Evolutionary conservation across 1,140 invertebrate species (phyloP).

Genomic region (Kradibia gibbosae): DNA sequence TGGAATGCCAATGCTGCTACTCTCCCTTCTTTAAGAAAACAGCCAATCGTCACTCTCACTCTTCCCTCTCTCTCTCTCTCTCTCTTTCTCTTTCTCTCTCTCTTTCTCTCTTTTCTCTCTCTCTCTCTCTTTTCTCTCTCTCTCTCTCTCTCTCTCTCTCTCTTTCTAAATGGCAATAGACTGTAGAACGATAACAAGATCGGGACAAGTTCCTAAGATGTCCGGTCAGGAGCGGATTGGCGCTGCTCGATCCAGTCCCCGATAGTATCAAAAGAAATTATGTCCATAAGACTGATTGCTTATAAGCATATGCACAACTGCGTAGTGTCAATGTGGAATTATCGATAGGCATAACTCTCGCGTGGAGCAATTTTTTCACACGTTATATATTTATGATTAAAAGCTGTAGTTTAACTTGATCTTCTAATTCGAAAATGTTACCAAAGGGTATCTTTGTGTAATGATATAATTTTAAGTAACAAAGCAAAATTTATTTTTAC

Average conservation of each 20-base stretch:
- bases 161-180: neutral
- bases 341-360: neutral
- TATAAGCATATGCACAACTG: neutral
- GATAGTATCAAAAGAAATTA: constrained; percentile 36
- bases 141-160: neutral
- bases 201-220: constrained; percentile 33
- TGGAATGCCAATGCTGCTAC: constrained; percentile 29
- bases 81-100: neutral
- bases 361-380: neutral
- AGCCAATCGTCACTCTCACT: neutral
- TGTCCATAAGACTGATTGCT: constrained; percentile 9
- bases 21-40: neutral
- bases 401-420: too few species aligned
- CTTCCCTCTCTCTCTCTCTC: neutral
- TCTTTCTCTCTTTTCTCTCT: neutral
- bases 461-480: too few species aligned
- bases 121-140: neutral
- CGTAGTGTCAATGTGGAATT: neutral
- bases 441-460: too few species aligned
- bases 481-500: too few species aligned
- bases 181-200: neutral
- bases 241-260: constrained; percentile 33
- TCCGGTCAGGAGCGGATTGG: constrained; percentile 10
- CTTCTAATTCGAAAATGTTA: too few species aligned
- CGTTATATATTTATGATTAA: too few species aligned